Conservation (phyloP, 2,113 vertebrate species). For the Crotophaga sulcirostris region DNA sequence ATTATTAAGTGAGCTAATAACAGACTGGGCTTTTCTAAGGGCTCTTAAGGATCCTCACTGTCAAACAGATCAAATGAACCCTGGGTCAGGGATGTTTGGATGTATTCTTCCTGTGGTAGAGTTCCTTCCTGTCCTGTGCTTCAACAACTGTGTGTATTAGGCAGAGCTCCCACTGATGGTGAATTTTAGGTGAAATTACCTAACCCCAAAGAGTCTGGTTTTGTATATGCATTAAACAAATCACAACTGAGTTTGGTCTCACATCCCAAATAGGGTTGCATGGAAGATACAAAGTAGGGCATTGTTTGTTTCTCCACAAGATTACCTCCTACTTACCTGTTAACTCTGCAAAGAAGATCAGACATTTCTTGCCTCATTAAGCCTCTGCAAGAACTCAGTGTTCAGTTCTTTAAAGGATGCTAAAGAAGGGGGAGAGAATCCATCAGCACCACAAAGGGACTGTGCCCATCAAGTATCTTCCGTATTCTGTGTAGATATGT, state of each 20-base stretch:
- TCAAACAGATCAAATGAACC: neutral
- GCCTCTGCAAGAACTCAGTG: neutral
- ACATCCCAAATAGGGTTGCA: neutral
- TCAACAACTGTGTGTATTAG: neutral
- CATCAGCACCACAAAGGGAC: constrained; percentile 2
- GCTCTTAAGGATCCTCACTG: neutral
- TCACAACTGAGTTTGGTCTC: neutral
- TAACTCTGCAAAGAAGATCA: neutral
- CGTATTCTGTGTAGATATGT: neutral
- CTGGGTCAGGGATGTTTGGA: neutral
- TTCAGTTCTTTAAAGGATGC: neutral
- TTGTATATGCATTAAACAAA: neutral
- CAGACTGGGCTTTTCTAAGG: neutral
- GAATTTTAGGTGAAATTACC: neutral
- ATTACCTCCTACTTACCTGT: neutral
- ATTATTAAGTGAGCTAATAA: neutral
- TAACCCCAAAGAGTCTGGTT: neutral
- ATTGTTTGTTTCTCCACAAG: neutral
- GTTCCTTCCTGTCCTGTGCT: neutral
- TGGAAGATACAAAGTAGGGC: neutral
- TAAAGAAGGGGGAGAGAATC: fast-evolving
- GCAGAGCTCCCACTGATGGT: neutral
- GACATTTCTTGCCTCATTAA: neutral
- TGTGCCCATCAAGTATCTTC: constrained; percentile 4
- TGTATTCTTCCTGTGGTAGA: neutral